These are phyloP conservation scores for Cepaea nemoralis DNA, from an alignment of 1,140 invertebrate genomes.

Conservation along the genomic window DNA sequence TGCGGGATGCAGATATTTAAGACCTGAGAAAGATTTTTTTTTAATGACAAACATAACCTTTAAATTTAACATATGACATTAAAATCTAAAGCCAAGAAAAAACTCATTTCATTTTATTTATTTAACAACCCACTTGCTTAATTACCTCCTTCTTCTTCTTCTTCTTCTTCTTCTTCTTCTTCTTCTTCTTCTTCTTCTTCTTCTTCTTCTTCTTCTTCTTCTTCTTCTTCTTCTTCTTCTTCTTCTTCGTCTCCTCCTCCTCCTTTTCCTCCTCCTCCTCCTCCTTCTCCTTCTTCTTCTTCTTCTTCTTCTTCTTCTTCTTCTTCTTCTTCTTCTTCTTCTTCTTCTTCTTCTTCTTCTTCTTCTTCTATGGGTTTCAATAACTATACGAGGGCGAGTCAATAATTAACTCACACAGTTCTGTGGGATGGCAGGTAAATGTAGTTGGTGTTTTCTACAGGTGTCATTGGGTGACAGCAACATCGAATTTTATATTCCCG, in stretches of 20 bases:
- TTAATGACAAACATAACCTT: no score
- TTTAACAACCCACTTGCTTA: neutral
- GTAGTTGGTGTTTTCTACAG: no score
- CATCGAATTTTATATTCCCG: no score
- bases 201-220: neutral
- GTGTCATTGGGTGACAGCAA: no score
- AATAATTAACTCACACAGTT: no score
- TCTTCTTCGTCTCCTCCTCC: no score
- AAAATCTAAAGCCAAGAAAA: neutral
- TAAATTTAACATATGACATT: no score
- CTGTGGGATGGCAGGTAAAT: no score
- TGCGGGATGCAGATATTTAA: neutral
- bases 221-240: slow-evolving; percentile 20
- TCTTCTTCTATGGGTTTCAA: slow-evolving; percentile 20
- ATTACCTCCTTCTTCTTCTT: slow-evolving; percentile 12
- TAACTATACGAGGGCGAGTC: neutral
- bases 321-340: neutral
- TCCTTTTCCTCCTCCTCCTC: slow-evolving; percentile 2
- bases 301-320: slow-evolving; percentile 18
- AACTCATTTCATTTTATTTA: no score
- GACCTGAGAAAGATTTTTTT: no score
- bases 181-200: slow-evolving; percentile 11
- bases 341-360: slow-evolving; percentile 2
- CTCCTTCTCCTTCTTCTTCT: slow-evolving; percentile 22
- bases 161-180: slow-evolving; percentile 6